phyloP scores from a whole-genome alignment of 2,888 invertebrate genomes.

The Horisme vitalbata region DNA sequence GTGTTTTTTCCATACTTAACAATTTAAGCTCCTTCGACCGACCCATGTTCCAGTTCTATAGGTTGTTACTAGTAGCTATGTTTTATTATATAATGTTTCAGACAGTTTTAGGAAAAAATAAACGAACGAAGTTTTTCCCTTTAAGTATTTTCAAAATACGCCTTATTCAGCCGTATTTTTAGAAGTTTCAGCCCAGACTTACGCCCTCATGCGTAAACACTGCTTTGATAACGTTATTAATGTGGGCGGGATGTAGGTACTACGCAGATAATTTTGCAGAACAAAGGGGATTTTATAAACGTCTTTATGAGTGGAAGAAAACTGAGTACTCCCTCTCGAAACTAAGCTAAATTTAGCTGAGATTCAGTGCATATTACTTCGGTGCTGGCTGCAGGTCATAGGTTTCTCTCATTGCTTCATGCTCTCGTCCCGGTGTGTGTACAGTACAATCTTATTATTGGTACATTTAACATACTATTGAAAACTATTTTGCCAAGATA shows the following conservation, averaged over 20 bases:
- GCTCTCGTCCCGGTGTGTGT: too few relatives aligned
- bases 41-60: too few relatives aligned
- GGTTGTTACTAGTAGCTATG: too few relatives aligned
- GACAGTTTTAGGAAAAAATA: conserved; percentile 8
- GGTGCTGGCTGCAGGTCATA: too few relatives aligned
- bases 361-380: conserved; percentile 8
- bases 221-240: conserved; percentile 31
- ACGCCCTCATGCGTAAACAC: conserved; percentile 23
- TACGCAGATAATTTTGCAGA: conserved; percentile 26
- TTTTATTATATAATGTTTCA: not conserved
- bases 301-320: conserved; percentile 18
- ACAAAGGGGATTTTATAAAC: conserved; percentile 28
- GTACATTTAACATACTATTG: too few relatives aligned
- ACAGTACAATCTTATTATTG: too few relatives aligned
- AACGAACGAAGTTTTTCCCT: conserved; percentile 10
- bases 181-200: conserved; percentile 16
- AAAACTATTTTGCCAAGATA: too few relatives aligned
- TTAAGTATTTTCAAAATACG: conserved; percentile 5
- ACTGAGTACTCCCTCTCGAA: conserved; percentile 22
- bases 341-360: conserved; percentile 2
- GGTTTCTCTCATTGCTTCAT: too few relatives aligned
- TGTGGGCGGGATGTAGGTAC: conserved; percentile 26
- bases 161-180: conserved; percentile 18
- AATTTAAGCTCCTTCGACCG: too few relatives aligned
- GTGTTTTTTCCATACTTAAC: too few relatives aligned